Base-by-base conservation (phyloP, 2,888 invertebrate species). In the Onthophagus sagittarius region DNA sequence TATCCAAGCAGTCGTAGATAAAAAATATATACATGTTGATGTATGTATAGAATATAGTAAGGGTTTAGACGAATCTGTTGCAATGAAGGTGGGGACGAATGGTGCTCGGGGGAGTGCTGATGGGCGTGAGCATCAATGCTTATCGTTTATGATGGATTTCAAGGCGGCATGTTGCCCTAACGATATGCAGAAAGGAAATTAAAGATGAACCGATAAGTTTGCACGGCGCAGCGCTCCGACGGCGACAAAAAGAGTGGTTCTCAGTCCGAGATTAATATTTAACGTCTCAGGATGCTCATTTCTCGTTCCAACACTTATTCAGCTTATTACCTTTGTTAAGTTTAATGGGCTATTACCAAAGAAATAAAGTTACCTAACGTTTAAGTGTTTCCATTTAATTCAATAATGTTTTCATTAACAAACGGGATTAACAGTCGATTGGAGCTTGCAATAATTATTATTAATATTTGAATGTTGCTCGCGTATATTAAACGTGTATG, bases 121-220 rank as follows among this genome's bases (percentile, higher is more conserved):
- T 83, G 83, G 79, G 80, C 76, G 77, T 79, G 79, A 79, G 79
- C 84, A 84, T 84, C 84, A 84, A 81, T 81, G 82, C 79, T 83
- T 85, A 85, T 85, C 84, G 81, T 23, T 79, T 77, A 81, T 84
- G 84, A 84, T 84, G 84, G 84, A 84, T 85, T 82, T 82, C 67
- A 67, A 81, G 81, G 82, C 81, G 81, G 83, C 82, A 82, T 83
- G 83, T 84, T 81, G 81, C 67, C 82, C 81, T 81, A 82, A 83
- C 84, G 84, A 84, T 84, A 84, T 83, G 84, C 84, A 82, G 82
- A 83, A 82, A 84, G 85, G 85, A 85, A 85, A 85, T 85, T 85
- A 85, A 84, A 85, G 85, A 85, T 85, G 80, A 76, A 74, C 76
- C 82, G 85, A 85, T 85, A 85, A 84, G 83, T 53, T 53, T 53